Evolutionary conservation across 2,888 invertebrate species (phyloP).

Genomic region (Petrolisthes manimaculis): DNA sequence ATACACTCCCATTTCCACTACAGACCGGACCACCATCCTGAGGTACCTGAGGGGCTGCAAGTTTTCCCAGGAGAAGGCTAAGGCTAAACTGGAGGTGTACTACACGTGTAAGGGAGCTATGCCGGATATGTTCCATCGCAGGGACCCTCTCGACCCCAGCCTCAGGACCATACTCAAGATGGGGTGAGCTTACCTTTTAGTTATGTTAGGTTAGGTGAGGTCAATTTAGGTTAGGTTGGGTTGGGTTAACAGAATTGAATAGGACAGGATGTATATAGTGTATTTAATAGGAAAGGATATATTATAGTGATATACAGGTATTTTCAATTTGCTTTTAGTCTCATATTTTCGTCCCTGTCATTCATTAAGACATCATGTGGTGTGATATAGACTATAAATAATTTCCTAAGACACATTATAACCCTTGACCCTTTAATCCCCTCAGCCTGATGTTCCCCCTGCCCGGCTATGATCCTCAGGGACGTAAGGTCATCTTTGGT

Average conservation of each 20-base stretch:
- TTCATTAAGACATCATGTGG: no score
- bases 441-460: slow-evolving; percentile 66
- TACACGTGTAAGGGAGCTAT: slow-evolving; percentile 86
- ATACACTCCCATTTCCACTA: neutral
- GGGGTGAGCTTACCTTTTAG: slow-evolving; percentile 51
- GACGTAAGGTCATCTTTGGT: slow-evolving; percentile 73
- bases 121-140: slow-evolving; percentile 84
- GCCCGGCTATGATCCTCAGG: slow-evolving; percentile 70
- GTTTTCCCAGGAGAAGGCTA: slow-evolving; percentile 87
- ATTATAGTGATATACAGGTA: no score
- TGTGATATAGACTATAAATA: no score
- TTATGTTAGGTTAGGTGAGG: neutral
- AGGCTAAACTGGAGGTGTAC: slow-evolving; percentile 88
- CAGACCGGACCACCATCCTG: slow-evolving; percentile 70
- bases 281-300: no score
- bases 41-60: slow-evolving; percentile 88
- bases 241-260: neutral
- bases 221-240: neutral
- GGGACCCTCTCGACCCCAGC: slow-evolving; percentile 81
- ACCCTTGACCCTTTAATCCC: neutral
- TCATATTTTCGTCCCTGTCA: neutral
- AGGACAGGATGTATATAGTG: no score
- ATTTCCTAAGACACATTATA: neutral
- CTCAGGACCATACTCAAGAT: slow-evolving; percentile 69
- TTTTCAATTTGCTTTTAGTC: neutral